These are phyloP conservation scores for Galbula dea DNA, from an alignment of 2,113 vertebrate species.

Conservation along the genomic window DNA sequence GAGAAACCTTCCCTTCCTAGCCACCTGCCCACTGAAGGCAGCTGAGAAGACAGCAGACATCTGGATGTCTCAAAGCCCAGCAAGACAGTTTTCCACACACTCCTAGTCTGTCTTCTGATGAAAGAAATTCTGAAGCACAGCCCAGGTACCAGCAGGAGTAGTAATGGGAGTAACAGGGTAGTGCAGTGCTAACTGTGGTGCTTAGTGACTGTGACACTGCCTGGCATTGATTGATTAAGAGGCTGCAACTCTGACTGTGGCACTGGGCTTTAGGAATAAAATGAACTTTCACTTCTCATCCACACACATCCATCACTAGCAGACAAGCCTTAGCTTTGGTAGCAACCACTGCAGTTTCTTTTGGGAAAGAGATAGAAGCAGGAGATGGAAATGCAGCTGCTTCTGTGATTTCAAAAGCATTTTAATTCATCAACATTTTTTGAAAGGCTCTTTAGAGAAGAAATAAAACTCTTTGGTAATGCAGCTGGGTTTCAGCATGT, in stretches of 20 bases:
- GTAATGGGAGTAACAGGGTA: background rate
- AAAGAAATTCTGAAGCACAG: background rate
- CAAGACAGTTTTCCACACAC: background rate
- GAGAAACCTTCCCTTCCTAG: background rate
- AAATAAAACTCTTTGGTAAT: background rate
- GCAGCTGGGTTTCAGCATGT: background rate
- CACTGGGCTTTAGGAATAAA: conserved; percentile 21
- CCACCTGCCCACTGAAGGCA: background rate
- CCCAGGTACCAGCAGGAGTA: background rate
- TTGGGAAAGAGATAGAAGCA: background rate
- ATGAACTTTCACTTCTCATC: background rate
- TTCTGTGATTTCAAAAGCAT: background rate
- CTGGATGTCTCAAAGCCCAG: background rate
- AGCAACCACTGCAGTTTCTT: background rate
- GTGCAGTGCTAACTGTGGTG: background rate
- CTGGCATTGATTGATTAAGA: conserved; percentile 42
- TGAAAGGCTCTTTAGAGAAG: background rate
- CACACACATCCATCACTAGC: background rate
- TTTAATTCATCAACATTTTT: background rate
- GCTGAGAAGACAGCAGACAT: background rate
- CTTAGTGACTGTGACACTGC: background rate
- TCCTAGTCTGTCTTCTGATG: background rate
- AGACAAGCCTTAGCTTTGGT: background rate
- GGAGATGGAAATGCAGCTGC: background rate
- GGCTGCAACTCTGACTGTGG: background rate